Evolutionary conservation across 2,888 invertebrate genomes (phyloP).

Genomic region (Mayetiola destructor): DNA sequence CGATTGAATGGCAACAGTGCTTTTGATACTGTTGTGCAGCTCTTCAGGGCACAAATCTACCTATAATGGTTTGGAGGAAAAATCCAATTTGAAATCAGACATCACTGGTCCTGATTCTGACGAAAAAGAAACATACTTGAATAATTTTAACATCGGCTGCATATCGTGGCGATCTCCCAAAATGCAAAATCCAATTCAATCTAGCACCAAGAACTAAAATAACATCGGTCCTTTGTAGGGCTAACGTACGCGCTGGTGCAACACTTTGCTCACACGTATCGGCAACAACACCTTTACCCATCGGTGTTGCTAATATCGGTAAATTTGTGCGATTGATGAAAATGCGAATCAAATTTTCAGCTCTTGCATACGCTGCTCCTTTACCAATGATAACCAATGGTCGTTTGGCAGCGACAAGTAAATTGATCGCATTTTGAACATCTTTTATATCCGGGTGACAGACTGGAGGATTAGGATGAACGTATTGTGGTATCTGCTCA

Average conservation of each 20-base stretch:
- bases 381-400: slow-evolving; percentile 86
- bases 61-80: background rate
- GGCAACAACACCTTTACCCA: slow-evolving; percentile 75
- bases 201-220: slow-evolving; percentile 78
- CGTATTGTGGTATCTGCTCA: slow-evolving; percentile 37
- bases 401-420: slow-evolving; percentile 55
- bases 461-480: slow-evolving; percentile 41
- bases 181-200: slow-evolving; percentile 96
- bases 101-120: too few relatives aligned
- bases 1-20: slow-evolving; percentile 68
- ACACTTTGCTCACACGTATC: slow-evolving; percentile 59
- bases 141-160: slow-evolving; percentile 71
- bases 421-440: slow-evolving; percentile 53
- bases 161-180: slow-evolving; percentile 79
- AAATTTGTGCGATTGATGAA: slow-evolving; percentile 57
- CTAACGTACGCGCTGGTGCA: slow-evolving; percentile 73
- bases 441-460: slow-evolving; percentile 55
- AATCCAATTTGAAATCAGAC: background rate
- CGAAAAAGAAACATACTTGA: slow-evolving; percentile 47
- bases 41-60: slow-evolving; percentile 41
- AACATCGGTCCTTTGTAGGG: slow-evolving; percentile 77
- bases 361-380: slow-evolving; percentile 68
- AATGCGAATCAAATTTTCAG: slow-evolving; percentile 55
- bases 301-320: slow-evolving; percentile 88
- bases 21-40: slow-evolving; percentile 73